Conservation (phyloP, 2,113 vertebrate genomes). For the Jacana jacana region DNA sequence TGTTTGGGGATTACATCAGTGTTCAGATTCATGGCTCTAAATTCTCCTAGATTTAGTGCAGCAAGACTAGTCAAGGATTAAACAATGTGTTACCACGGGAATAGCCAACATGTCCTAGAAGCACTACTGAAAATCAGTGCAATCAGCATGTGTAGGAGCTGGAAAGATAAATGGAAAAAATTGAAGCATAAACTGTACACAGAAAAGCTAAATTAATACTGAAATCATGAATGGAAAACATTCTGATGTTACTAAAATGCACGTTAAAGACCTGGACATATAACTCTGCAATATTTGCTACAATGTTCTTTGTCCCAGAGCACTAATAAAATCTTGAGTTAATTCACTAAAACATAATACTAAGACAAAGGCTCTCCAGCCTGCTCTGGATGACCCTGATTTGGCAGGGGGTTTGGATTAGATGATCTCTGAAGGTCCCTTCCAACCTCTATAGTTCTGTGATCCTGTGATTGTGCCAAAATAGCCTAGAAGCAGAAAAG, state of each 20-base stretch:
- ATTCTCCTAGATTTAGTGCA: constrained; percentile 6
- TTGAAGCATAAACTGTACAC: not conserved
- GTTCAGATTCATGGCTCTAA: not conserved
- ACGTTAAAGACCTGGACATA: not conserved
- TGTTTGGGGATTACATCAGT: not conserved
- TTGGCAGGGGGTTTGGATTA: no score
- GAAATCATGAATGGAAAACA: not conserved
- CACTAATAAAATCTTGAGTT: not conserved
- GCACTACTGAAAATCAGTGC: not conserved
- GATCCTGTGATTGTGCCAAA: not conserved
- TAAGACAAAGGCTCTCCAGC: not conserved
- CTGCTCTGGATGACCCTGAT: no score
- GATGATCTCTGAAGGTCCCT: no score
- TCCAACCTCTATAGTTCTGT: no score
- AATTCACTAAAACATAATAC: not conserved
- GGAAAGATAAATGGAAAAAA: not conserved
- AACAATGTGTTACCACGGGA: not conserved
- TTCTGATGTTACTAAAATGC: not conserved
- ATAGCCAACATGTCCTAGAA: not conserved
- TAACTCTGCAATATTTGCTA: not conserved
- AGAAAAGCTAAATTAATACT: not conserved
- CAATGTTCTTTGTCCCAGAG: not conserved
- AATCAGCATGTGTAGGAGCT: not conserved
- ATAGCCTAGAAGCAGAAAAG: not conserved
- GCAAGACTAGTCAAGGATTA: constrained; percentile 20